phyloP scores from a whole-genome alignment of 2,113 vertebrate species.

The Murina feae region DNA sequence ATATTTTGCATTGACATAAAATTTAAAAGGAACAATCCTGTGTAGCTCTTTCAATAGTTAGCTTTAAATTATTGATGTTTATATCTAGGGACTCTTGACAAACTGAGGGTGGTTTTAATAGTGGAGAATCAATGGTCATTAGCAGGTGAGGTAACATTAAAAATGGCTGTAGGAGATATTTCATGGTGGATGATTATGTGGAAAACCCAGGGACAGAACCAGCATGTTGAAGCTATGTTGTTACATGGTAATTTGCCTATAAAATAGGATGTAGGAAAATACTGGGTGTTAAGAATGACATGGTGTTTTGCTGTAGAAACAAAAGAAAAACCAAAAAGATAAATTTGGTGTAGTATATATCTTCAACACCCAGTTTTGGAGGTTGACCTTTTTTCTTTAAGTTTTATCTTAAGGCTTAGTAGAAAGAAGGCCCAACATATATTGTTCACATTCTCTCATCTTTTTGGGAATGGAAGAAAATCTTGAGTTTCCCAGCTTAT shows the following conservation, averaged over 20 bases:
- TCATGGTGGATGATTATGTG: not conserved
- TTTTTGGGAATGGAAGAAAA: conserved; percentile 26
- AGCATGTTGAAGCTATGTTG: not conserved
- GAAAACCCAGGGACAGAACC: not conserved
- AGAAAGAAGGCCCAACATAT: not conserved
- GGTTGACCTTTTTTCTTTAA: not conserved
- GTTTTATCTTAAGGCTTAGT: not conserved
- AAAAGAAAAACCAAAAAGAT: not conserved
- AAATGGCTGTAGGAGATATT: not conserved
- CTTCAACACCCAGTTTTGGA: not conserved
- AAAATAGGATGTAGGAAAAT: conserved; percentile 7
- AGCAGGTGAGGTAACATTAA: not conserved
- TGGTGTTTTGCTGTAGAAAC: conserved; percentile 27
- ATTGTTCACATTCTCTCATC: not conserved
- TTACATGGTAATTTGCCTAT: not conserved
- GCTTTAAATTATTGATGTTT: conserved; percentile 40
- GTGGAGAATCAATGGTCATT: not conserved
- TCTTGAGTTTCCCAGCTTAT: conserved; percentile 4
- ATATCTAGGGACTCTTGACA: not conserved
- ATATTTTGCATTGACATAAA: conserved; percentile 54
- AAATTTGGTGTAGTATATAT: not conserved
- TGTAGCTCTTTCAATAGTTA: conserved; percentile 14
- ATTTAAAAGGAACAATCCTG: conserved; percentile 57
- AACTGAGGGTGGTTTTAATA: not conserved
- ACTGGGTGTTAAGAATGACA: not conserved